Conservation (phyloP, 1,140 invertebrate species). For the Ephestia elutella region DNA sequence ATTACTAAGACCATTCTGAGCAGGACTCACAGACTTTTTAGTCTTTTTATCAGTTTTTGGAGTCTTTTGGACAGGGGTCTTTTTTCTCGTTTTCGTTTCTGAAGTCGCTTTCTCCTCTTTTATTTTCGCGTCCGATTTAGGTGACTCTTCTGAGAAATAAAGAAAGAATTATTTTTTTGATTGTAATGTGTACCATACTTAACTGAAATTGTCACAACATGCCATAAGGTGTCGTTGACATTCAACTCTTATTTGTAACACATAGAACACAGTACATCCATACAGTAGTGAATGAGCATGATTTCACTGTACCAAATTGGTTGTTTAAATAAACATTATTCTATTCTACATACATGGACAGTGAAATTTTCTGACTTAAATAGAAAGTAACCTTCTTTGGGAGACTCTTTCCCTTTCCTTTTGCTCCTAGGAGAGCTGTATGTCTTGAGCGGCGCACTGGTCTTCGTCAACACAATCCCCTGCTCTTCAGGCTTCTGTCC, state of each 20-base stretch:
- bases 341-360: too few species aligned
- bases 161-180: too few species aligned
- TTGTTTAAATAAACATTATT: too few species aligned
- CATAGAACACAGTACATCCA: too few species aligned
- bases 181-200: too few species aligned
- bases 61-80: background rate
- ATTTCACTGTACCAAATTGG: too few species aligned
- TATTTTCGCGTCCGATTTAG: slow-evolving; percentile 11
- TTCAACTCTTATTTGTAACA: too few species aligned
- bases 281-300: too few species aligned
- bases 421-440: slow-evolving; percentile 48
- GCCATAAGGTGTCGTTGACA: too few species aligned
- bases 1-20: background rate
- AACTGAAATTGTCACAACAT: too few species aligned
- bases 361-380: too few species aligned
- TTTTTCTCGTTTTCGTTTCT: background rate
- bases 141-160: background rate
- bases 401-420: slow-evolving; percentile 28
- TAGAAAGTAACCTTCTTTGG: background rate
- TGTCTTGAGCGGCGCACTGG: slow-evolving; percentile 26
- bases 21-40: background rate
- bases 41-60: background rate
- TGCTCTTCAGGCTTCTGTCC: slow-evolving; percentile 14
- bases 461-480: slow-evolving; percentile 33
- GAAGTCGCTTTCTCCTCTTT: slow-evolving; percentile 15